Evolutionary conservation across 35 echinoderm and acorn worm genomes (phyloP).

Genomic region (Heliocidaris tuberculata): DNA sequence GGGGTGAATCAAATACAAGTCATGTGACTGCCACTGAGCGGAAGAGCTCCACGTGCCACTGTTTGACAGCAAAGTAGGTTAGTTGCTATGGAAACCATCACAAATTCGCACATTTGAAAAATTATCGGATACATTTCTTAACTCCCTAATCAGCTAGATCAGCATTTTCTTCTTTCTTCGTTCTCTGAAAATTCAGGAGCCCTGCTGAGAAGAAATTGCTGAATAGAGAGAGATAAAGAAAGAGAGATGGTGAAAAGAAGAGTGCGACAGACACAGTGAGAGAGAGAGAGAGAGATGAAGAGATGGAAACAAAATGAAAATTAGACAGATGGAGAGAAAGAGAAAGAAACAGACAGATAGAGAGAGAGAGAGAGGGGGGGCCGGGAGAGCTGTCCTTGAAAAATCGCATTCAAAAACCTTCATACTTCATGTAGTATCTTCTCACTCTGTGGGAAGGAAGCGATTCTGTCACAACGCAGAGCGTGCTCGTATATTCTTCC

Average conservation of each 20-base stretch:
- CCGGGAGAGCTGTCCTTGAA: no score
- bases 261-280: neutral
- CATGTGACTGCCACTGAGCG: neutral
- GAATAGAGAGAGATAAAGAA: neutral
- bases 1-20: neutral
- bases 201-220: neutral
- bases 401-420: no score
- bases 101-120: conserved; percentile 23
- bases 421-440: neutral
- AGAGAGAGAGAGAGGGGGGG: neutral
- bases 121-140: neutral
- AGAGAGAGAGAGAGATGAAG: neutral
- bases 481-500: neutral
- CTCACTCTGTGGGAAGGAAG: neutral
- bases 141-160: neutral
- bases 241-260: neutral
- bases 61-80: neutral
- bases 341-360: no score
- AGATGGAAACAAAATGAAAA: neutral
- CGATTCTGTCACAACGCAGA: neutral
- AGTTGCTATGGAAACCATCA: conserved; percentile 25
- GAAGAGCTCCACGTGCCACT: conserved; percentile 12
- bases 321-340: neutral
- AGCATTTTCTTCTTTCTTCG: neutral
- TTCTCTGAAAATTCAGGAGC: neutral